A percentile compares a stretch with the other conserved stretches of the same genome.
These are phyloP conservation scores for Thunnus albacares DNA, from an alignment of 2,797 vertebrate genomes.

Conservation along the genomic window DNA sequence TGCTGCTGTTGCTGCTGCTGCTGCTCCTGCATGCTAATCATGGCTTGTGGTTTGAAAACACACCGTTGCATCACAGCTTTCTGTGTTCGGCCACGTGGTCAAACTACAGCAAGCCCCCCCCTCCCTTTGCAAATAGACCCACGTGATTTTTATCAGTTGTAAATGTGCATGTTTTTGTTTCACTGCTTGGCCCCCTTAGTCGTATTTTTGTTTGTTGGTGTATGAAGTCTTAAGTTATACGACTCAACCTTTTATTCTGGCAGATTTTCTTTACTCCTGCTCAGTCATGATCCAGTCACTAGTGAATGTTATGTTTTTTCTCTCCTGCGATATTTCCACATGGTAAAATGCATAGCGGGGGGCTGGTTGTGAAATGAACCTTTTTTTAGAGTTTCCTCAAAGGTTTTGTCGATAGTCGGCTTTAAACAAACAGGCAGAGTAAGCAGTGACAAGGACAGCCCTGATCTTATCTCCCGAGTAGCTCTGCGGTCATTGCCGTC, in stretches of 20 bases:
- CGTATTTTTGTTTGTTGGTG: neutral
- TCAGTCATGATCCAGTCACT: neutral
- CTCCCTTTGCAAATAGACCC: neutral
- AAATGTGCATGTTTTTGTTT: neutral
- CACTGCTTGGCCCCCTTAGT: neutral
- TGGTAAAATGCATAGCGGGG: neutral
- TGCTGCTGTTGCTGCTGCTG: neutral
- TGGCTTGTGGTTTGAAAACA: neutral
- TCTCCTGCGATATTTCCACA: neutral
- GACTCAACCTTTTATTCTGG: neutral
- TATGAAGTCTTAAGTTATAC: neutral
- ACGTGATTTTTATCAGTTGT: neutral
- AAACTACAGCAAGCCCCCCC: neutral
- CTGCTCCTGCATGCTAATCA: slow-evolving; percentile 1
- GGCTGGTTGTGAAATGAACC: neutral
- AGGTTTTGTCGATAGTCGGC: slow-evolving; percentile 8
- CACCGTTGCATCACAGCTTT: neutral
- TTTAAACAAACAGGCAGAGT: slow-evolving; percentile 46
- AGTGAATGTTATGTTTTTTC: neutral
- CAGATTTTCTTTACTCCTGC: neutral
- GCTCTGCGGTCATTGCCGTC: slow-evolving; percentile 58
- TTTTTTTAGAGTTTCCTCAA: slow-evolving; percentile 31
- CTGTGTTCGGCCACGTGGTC: neutral
- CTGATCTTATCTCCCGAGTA: slow-evolving; percentile 36
- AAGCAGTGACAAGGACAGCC: slow-evolving; percentile 33